Base-by-base conservation (phyloP, 2,797 vertebrate genomes). In the Phoebastria nigripes region DNA sequence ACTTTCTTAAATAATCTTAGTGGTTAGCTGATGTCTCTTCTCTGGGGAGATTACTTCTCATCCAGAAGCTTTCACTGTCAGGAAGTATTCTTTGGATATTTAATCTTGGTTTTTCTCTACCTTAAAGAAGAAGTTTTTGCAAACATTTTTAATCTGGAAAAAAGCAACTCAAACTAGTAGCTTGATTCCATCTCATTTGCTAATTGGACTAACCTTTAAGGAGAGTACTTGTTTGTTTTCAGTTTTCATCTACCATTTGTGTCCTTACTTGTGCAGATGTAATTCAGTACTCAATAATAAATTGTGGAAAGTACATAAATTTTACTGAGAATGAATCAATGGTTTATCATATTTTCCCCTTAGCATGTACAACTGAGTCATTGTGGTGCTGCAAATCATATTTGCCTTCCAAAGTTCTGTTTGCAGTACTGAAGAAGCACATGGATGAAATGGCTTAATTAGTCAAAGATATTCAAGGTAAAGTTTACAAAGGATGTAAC, bases 361-460 rank as follows among this genome's bases (percentile, higher is more conserved):
- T 87, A n/a, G n/a, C 44, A 9, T 33, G 49, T 49, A 39, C 39
- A 95, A 55, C 56, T 90, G 90, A 89, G 61, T 87, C 65, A 71
- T n/a, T 91, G 47, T 11, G 31, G 29, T 87, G 85, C 87, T 96
- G 66, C 82, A 96, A 95, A 92, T 95, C 71, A 55, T 44, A 63
- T 71, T 83, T 96, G 61, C 51, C 49, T 89, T 74, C 84, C 90
- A 76, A 96, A 95, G 87, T 91, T 79, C 93, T 69, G 74, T 96
- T 97, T 97, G 89, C 87, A 89, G 78, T 93, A 93, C 63, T 92
- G 91, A 96, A 87, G 70, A 25, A 93, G 63, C 92, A 94, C 76
- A 84, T 67, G 87, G 69, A 67, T 92, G 78, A 84, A 97, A 94
- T 26, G 25, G 56, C 84, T 97, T 97, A 97, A 96, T 97, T 97